These are phyloP conservation scores for Tragelaphus eurycerus DNA, from an alignment of 2,797 vertebrate species.

Conservation along the genomic window DNA sequence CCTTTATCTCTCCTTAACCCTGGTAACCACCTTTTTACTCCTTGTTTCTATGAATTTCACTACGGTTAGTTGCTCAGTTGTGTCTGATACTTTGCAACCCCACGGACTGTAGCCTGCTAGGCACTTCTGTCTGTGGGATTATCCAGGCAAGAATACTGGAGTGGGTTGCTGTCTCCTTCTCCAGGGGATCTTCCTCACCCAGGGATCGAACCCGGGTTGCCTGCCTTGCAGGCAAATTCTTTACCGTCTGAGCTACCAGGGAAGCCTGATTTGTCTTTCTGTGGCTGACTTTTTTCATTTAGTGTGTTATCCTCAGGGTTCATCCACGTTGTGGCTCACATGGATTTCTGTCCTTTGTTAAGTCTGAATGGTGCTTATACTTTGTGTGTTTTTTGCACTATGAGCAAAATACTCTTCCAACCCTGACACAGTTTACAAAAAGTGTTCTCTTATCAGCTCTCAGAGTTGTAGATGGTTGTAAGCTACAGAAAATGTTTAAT, in stretches of 20 bases:
- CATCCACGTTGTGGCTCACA: accelerated
- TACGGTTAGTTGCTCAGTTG: background rate
- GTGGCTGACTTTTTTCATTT: background rate
- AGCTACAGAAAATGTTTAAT: background rate
- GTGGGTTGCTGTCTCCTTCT: background rate
- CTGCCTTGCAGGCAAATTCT: background rate
- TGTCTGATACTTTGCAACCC: background rate
- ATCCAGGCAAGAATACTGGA: background rate
- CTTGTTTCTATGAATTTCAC: background rate
- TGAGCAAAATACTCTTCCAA: background rate
- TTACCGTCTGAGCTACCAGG: background rate
- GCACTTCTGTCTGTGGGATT: background rate
- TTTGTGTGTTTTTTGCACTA: background rate
- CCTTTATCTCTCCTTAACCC: background rate
- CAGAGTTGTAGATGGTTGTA: background rate
- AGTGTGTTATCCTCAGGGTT: background rate
- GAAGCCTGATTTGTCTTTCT: background rate
- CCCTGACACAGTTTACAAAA: background rate
- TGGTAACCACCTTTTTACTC: background rate
- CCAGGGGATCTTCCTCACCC: background rate
- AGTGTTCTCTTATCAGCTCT: background rate
- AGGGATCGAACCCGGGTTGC: accelerated
- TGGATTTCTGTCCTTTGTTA: background rate
- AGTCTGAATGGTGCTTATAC: background rate
- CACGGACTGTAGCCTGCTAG: background rate